phyloP scores from a whole-genome alignment of 2,113 vertebrate genomes.

The Piliocolobus tephrosceles region DNA sequence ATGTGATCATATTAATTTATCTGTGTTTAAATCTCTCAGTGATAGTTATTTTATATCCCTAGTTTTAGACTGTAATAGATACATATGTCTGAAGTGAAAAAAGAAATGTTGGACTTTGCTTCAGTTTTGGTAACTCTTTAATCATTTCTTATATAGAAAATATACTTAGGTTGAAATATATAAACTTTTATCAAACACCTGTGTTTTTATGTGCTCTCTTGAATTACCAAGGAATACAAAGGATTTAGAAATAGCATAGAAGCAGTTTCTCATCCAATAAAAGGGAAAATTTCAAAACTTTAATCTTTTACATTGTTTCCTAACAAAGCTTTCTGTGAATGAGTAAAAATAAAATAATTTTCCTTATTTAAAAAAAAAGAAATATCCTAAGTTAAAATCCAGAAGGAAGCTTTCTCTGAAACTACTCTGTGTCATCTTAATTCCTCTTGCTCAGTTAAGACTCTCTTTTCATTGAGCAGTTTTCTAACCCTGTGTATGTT shows the following conservation, averaged over 20 bases:
- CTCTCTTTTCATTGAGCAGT: no score
- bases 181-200: background rate
- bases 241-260: background rate
- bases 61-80: constrained; percentile 6
- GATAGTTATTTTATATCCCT: background rate
- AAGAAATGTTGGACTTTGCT: background rate
- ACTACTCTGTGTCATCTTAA: no score
- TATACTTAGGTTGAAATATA: background rate
- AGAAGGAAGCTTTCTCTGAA: no score
- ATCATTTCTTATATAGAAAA: constrained; percentile 40
- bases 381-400: no score
- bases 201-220: background rate
- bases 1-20: background rate
- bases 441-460: no score
- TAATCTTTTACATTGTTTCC: background rate
- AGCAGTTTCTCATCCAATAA: constrained; percentile 28
- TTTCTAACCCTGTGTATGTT: no score
- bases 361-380: constrained; percentile 14
- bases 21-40: background rate
- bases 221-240: constrained; percentile 26
- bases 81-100: background rate
- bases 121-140: constrained; percentile 22
- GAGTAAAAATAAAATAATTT: background rate
- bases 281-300: background rate
- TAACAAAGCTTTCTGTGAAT: background rate